Evolutionary conservation across 2,888 invertebrate genomes (phyloP).

Genomic region (Hypercompe scribonia): DNA sequence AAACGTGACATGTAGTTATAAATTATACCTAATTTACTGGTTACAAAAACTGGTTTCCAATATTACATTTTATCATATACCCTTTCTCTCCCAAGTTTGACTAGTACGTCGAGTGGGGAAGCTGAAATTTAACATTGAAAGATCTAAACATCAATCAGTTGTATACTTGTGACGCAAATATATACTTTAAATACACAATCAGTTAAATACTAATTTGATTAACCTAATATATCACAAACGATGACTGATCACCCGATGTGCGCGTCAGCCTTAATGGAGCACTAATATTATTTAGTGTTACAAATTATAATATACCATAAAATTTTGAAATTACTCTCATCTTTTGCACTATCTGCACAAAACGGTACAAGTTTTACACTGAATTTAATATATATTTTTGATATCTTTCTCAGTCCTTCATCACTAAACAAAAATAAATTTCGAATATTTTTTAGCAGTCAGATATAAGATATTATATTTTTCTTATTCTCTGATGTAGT

Average conservation of each 20-base stretch:
- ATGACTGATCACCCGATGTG: constrained; percentile 69
- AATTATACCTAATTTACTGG: neutral
- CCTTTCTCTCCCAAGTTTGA: neutral
- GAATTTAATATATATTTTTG: neutral
- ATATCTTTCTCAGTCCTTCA: neutral
- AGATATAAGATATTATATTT: neutral
- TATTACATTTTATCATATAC: neutral
- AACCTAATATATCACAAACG: constrained; percentile 80
- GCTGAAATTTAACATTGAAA: neutral
- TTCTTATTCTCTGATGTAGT: neutral
- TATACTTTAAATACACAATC: constrained; percentile 49
- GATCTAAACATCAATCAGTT: constrained; percentile 18
- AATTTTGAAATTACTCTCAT: constrained; percentile 16
- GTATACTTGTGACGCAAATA: constrained; percentile 44
- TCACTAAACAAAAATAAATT: neutral
- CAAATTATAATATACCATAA: constrained; percentile 20
- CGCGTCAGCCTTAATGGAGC: constrained; percentile 51
- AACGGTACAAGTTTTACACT: neutral
- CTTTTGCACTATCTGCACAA: constrained; percentile 30
- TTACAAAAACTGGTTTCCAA: neutral
- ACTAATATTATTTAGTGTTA: constrained; percentile 46
- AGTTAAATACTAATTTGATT: constrained; percentile 57
- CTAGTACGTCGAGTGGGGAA: neutral
- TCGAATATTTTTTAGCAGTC: neutral
- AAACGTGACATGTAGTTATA: neutral